Base-by-base conservation (phyloP, 2,888 invertebrate genomes). In the Drepana falcataria region DNA sequence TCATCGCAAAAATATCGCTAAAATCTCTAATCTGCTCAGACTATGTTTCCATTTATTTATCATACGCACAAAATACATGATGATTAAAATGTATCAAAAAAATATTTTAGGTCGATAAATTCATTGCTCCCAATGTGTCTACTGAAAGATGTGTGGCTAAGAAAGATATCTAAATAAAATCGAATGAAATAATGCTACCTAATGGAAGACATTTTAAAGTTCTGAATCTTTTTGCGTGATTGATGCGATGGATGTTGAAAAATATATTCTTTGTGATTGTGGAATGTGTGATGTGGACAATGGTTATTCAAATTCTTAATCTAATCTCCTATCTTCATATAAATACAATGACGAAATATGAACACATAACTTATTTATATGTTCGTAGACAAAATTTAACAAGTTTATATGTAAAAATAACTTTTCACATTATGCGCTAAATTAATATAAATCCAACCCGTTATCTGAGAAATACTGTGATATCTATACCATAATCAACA, bases 1-100 rank as follows among this genome's bases (percentile, higher is more conserved):
- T 77, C 59, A 66, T 85, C 75, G 73, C 82, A 85, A 87, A 87
- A 86, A 88, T 87, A 89, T 79, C 63, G 80, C 84, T 87, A 87
- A 72, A 83, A 77, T 76, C 63, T 83, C 78, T 82, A 83, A 79
- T 81, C 68, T 71, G 69, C 75, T 86, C 77, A 81, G 76, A 83
- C 82, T 82, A 81, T 75, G 55, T 64, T 68, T 66, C 63, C 71
- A 66, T 56, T 21, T 21, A 21, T 21, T 21, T 72, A 68, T 71
- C 68, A 65, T 66, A 73, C 44, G 44, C 44, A 65, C 72, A 75
- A 69, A 77, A 78, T 0, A 9, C 44, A 69, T 69, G 57, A 58
- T 69, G 62, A 69, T 65, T 66, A 80, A 81, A 81, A 82, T 64
- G 64, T 59, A 60, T 82, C 79, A 76, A 85, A 86, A 87, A 85